Evolutionary conservation across 2,888 invertebrate species (phyloP), one percentile per base, ranked within the genome.

Genomic region (Drosophila robusta): DNA sequence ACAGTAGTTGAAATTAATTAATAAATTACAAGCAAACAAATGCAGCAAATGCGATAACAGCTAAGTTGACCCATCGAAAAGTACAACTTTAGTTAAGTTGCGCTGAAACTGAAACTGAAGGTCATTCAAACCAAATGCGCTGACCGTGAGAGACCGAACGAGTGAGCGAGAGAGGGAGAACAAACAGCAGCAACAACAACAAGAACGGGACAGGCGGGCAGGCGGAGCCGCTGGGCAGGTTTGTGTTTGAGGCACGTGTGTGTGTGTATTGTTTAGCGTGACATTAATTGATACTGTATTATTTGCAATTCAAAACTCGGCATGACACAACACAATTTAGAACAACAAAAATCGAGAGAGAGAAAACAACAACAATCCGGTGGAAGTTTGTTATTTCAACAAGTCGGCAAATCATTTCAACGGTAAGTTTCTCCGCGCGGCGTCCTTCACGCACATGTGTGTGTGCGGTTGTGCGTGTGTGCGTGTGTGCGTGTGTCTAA

Each of bases 271-370:
- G 45, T 12, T 46, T 45, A 9, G 41, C 57, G 56, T 70, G 69
- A 16, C n/a, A 46, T 49, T 41, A 65, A 46, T 58, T 70, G 41
- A 52, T 62, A 57, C 55, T 73, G 41, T 41, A 57, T 74, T 57
- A 44, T 51, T 18, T 22, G 9, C 16, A 64, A 74, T 57, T 22
- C 4, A 29, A 49, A 64, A 57, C 69, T 11, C 61, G 47, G 29
- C 69, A 69, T 75, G 79, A 69, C 58, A 78, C 69, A 69, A 45
- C 75, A 62, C 16, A 62, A 22, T 42, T 42, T 16, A 44, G 24
- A 54, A 34, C 8, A 51, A 34, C 36, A 34, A 55, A 29, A 56
- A 39, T 0, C 12, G 34, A 34, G 34, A 34, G 12, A 34, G 12
- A 12, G 22, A 16, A 7, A 4, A 39, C 3, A n/a, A 1, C 9